phyloP scores from a whole-genome alignment of 2,113 vertebrate species.

The Gopherus flavomarginatus region DNA sequence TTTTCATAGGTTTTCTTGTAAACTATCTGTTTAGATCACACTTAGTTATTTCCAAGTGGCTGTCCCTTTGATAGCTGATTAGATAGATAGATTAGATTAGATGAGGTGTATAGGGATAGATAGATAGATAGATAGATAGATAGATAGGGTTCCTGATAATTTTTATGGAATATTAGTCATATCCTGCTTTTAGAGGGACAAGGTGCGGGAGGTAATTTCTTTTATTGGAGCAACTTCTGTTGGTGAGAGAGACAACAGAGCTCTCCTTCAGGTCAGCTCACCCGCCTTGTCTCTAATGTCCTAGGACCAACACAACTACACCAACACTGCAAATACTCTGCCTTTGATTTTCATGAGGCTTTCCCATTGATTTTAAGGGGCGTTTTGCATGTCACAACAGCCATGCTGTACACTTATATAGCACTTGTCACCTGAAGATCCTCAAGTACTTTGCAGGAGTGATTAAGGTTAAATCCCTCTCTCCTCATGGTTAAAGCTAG shows the following conservation, averaged over 20 bases:
- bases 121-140: not conserved
- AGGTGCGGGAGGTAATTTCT: not conserved
- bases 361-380: not conserved
- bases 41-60: not conserved
- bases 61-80: not conserved
- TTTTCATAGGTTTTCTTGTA: slow-evolving; percentile 39
- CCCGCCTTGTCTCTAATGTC: not conserved
- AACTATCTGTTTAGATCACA: not conserved
- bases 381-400: slow-evolving; percentile 20
- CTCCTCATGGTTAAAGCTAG: not conserved
- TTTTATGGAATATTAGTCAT: slow-evolving; percentile 48
- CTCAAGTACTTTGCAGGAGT: slow-evolving; percentile 27
- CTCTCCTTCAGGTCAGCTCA: not conserved
- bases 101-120: not conserved
- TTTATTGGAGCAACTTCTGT: not conserved
- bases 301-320: not conserved
- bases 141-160: not conserved
- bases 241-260: not conserved
- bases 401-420: not conserved
- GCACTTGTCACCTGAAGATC: slow-evolving; percentile 26
- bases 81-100: not conserved
- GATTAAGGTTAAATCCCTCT: not conserved
- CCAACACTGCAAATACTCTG: slow-evolving; percentile 9
- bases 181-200: not conserved
- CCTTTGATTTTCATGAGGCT: slow-evolving; percentile 14